phyloP scores from a whole-genome alignment of 2,888 invertebrate genomes.

The Callyntrura guangdongensis region DNA sequence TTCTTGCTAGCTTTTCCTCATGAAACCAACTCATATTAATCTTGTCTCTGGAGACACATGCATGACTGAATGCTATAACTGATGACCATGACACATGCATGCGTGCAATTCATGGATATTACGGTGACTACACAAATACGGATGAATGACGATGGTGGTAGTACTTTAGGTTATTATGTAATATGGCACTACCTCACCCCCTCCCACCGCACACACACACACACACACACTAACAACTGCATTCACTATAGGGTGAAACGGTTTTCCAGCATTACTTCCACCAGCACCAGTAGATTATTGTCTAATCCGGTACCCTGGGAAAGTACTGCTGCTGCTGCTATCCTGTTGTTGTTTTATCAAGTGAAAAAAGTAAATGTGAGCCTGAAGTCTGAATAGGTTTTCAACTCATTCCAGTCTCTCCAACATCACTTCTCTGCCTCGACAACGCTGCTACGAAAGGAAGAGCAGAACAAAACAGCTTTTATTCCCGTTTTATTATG shows the following conservation, averaged over 20 bases:
- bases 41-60: constrained; percentile 71
- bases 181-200: constrained; percentile 4
- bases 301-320: no score
- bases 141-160: not conserved
- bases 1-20: constrained; percentile 25
- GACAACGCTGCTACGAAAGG: no score
- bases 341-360: no score
- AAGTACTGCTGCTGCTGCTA: no score
- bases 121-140: not conserved
- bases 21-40: constrained; percentile 68
- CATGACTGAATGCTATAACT: constrained; percentile 70
- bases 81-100: constrained; percentile 67
- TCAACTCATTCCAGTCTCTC: no score
- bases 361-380: no score
- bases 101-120: not conserved
- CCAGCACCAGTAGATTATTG: no score
- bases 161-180: constrained; percentile 19
- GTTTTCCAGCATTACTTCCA: no score
- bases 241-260: not conserved
- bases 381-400: no score
- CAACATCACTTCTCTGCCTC: no score
- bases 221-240: constrained; percentile 15
- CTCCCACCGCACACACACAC: not conserved
- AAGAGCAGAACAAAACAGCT: no score
- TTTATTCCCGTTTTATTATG: no score